These are phyloP conservation scores for Saturnia pavonia DNA, from an alignment of 2,888 invertebrate species.

Conservation along the genomic window DNA sequence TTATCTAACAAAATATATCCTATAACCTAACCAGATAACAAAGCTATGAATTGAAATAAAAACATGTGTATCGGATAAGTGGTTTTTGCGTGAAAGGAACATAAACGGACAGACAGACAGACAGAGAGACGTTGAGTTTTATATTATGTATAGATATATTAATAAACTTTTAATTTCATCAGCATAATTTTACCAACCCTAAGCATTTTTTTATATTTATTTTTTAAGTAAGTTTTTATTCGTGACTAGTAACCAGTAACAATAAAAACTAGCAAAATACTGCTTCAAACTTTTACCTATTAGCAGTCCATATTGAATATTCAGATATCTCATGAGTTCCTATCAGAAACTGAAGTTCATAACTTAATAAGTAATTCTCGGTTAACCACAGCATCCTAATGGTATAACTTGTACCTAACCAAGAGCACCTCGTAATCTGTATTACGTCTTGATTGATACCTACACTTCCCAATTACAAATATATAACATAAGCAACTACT, in stretches of 20 bases:
- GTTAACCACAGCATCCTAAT: not conserved
- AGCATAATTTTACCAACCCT: too few species aligned
- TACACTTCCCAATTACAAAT: conserved; percentile 3
- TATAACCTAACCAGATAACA: too few species aligned
- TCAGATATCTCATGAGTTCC: not conserved
- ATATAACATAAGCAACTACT: conserved; percentile 1
- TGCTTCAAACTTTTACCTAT: not conserved
- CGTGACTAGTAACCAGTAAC: not conserved
- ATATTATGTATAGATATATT: too few species aligned
- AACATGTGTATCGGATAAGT: too few species aligned
- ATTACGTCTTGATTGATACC: conserved; percentile 5
- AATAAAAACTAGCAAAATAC: not conserved
- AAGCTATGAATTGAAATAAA: too few species aligned
- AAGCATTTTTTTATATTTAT: too few species aligned
- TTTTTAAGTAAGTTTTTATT: too few species aligned
- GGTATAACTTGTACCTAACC: not conserved
- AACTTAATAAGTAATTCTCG: conserved; percentile 6
- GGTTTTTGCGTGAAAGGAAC: too few species aligned
- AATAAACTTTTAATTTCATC: too few species aligned
- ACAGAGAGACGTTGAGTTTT: too few species aligned
- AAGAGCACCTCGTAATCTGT: not conserved
- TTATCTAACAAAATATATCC: too few species aligned
- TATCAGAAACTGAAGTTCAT: not conserved
- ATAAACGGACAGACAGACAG: too few species aligned
- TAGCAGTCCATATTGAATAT: not conserved